Percentiles rank a stretch among this genome's conserved stretches.
These are phyloP conservation scores for Hippocampus zosterae DNA, from an alignment of 2,113 vertebrate species.

Conservation along the genomic window DNA sequence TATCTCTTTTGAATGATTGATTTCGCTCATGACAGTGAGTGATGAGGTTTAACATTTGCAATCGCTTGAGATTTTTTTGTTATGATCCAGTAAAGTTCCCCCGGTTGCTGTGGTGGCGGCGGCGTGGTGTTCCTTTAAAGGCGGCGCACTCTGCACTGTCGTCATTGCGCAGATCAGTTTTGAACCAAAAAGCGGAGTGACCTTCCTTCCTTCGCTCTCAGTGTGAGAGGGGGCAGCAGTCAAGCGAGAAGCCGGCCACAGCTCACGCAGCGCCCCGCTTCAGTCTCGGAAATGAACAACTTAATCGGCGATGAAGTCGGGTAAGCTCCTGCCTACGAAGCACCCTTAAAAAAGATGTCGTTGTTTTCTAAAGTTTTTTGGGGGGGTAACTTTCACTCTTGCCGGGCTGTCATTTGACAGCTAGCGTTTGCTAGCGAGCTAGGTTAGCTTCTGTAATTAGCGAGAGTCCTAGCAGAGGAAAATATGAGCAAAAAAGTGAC, in stretches of 20 bases:
- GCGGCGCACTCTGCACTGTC: constrained; percentile 68
- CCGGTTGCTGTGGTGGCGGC: not conserved
- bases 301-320: constrained; percentile 92
- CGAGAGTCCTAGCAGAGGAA: constrained; percentile 39
- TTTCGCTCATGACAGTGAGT: not conserved
- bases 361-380: not conserved
- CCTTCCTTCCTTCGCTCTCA: constrained; percentile 79
- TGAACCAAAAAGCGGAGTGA: constrained; percentile 83
- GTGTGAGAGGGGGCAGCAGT: constrained; percentile 68
- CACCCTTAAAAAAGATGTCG: no score
- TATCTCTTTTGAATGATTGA: no score
- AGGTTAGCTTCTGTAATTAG: constrained; percentile 54
- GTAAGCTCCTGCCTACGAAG: constrained; percentile 68
- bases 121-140: constrained; percentile 62
- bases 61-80: not conserved
- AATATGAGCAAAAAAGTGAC: constrained; percentile 53
- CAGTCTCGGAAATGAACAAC: constrained; percentile 84
- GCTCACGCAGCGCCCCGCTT: constrained; percentile 53
- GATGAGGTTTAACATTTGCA: not conserved
- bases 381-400: constrained; percentile 12
- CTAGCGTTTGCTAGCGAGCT: constrained; percentile 54
- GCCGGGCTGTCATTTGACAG: constrained; percentile 51
- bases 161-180: constrained; percentile 83
- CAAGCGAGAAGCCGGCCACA: constrained; percentile 58
- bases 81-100: not conserved